Base-by-base conservation (phyloP, 2,797 vertebrate genomes). In the Cirrhinus molitorella region DNA sequence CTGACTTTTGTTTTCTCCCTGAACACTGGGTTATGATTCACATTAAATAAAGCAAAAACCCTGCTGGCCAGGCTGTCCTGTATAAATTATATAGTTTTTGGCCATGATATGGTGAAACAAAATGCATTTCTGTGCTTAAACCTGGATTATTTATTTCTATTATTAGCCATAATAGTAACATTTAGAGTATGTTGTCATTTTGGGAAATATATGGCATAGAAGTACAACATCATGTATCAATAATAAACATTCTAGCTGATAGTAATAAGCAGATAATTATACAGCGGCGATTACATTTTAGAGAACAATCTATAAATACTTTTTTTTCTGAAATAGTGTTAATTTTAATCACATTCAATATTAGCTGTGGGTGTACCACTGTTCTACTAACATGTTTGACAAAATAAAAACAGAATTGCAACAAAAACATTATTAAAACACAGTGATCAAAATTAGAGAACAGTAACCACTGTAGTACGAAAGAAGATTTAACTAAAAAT, bases 41-140 rank as follows among this genome's bases (percentile, higher is more conserved):
- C 21, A 51, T 65, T 76, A 45, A 61, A 76, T 23, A 67, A 79
- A 51, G 13, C 63, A 21, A 28, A 79, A 67, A 40, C 21, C 28
- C n/a, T n/a, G 43, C 75, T 47, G 21, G 51, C 16, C 8, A 28
- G 31, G 13, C 47, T 53, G 21, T 14, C 12, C 14, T 37, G 19
- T 23, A 53, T 21, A 75, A 75, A 57, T 40, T 16, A 9, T 0
- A 77, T 0, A 1, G 0, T 61, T 76, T 63, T 21, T 28, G 28
- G 37, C 55, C 16, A 61, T 45, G n/a, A 17, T 40, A 51, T 2
- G 28, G 63, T 51, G 47, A 67, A 79, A 79, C 45, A 51, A 34
- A 51, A 79, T 61, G 21, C 0, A 45, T 21, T 63, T 63, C 11
- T 31, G 25, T 47, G 19, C 43, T 47, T 66, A 23, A 53, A 43